These are phyloP conservation scores for Monarcha castaneiventris DNA, from an alignment of 2,113 vertebrate genomes.

Conservation along the genomic window DNA sequence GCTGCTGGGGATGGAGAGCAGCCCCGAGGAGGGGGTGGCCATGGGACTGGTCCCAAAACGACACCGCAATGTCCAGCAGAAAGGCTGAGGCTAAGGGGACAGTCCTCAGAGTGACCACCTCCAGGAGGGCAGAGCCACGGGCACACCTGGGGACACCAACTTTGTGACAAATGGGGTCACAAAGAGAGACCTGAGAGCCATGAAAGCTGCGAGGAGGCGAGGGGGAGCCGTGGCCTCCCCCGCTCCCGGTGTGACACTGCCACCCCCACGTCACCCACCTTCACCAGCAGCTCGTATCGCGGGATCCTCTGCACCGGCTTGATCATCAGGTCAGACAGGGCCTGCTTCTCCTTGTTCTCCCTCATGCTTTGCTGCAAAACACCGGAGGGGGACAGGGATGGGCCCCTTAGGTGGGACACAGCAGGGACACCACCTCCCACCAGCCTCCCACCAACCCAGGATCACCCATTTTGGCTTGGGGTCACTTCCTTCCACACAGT, in stretches of 20 bases:
- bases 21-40: neutral
- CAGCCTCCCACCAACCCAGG: neutral
- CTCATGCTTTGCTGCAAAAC: conserved; percentile 91
- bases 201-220: fast-evolving
- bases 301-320: conserved; percentile 98
- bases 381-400: neutral
- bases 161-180: neutral
- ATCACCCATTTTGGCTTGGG: fast-evolving
- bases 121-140: neutral
- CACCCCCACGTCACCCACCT: conserved; percentile 72
- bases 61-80: neutral
- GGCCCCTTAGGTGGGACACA: neutral
- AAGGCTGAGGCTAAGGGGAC: neutral
- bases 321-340: conserved; percentile 95
- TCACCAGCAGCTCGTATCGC: conserved; percentile 95
- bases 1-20: neutral
- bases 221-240: fast-evolving
- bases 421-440: neutral
- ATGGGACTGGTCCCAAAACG: neutral
- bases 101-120: neutral
- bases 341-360: conserved; percentile 98
- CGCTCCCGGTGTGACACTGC: neutral
- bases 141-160: neutral
- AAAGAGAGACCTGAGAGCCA: fast-evolving
- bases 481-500: neutral